Evolutionary conservation across 2,797 vertebrate species (phyloP).

Genomic region (Gastrophryne carolinensis): DNA sequence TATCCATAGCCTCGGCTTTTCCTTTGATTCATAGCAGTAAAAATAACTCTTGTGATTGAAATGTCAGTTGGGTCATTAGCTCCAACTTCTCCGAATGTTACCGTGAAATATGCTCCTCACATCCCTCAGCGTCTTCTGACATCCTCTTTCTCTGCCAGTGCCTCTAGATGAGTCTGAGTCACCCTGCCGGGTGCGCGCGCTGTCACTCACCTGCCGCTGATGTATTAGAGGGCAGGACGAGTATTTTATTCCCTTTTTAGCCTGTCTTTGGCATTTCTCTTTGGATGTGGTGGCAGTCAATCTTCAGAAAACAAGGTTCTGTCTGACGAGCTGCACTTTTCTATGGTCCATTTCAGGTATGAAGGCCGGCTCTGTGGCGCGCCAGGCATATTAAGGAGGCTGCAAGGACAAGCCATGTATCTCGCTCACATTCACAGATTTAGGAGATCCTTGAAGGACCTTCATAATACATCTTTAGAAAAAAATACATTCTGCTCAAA

Average conservation of each 20-base stretch:
- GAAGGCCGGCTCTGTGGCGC: neutral
- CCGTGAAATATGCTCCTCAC: conserved; percentile 5
- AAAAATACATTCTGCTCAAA: no score
- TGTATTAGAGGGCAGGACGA: no score
- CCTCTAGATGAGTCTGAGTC: conserved; percentile 45
- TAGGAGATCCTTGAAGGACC: neutral
- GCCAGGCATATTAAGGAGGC: neutral
- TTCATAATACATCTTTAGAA: no score
- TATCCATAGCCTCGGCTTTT: neutral
- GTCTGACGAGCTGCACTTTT: conserved; percentile 40
- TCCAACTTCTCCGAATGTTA: conserved; percentile 28
- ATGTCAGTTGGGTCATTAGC: conserved; percentile 15
- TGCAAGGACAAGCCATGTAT: neutral
- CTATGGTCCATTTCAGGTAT: neutral
- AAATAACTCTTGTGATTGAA: conserved; percentile 3
- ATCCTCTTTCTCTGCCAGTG: conserved; percentile 43
- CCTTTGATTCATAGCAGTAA: neutral
- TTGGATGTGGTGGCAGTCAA: no score
- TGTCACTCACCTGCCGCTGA: conserved; percentile 36
- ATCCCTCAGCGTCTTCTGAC: conserved; percentile 41
- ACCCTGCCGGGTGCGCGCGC: conserved; percentile 43
- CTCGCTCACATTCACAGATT: neutral
- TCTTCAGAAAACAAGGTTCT: conserved; percentile 41
- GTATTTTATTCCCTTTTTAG: no score
- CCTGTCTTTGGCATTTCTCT: no score